Conservation (phyloP, 2,113 vertebrate species). For the Halichoeres trimaculatus region DNA sequence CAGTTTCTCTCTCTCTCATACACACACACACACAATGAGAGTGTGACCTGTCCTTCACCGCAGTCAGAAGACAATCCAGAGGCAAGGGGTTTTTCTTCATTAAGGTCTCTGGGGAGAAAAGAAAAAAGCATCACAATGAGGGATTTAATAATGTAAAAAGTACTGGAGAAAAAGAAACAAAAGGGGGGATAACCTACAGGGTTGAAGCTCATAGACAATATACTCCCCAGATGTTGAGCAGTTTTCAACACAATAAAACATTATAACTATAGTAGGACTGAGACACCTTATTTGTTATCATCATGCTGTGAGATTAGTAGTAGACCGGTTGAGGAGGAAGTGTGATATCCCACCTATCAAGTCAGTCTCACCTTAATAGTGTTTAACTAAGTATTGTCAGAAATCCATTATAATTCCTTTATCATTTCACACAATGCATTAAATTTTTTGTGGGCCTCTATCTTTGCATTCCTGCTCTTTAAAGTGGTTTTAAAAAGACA, state of each 20-base stretch:
- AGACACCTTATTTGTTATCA: background rate
- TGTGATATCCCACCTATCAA: background rate
- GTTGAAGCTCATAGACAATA: background rate
- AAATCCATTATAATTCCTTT: no score
- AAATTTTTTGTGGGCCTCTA: no score
- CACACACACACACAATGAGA: background rate
- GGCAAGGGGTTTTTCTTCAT: constrained; percentile 25
- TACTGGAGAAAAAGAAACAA: background rate
- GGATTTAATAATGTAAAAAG: constrained; percentile 1
- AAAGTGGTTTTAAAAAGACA: no score
- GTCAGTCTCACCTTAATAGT: background rate
- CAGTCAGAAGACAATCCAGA: constrained; percentile 14
- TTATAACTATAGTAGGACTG: no score
- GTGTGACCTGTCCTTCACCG: constrained; percentile 56
- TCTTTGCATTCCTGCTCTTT: no score
- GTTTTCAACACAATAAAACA: background rate
- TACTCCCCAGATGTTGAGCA: no score
- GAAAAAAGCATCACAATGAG: background rate
- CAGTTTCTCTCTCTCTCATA: no score
- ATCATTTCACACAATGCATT: no score
- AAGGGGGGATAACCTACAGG: background rate
- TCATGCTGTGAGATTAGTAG: background rate
- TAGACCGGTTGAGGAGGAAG: background rate
- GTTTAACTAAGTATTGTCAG: background rate
- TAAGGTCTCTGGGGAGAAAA: background rate